Evolutionary conservation across 2,888 invertebrate genomes (phyloP).

Genomic region (Slavum lentiscoides): DNA sequence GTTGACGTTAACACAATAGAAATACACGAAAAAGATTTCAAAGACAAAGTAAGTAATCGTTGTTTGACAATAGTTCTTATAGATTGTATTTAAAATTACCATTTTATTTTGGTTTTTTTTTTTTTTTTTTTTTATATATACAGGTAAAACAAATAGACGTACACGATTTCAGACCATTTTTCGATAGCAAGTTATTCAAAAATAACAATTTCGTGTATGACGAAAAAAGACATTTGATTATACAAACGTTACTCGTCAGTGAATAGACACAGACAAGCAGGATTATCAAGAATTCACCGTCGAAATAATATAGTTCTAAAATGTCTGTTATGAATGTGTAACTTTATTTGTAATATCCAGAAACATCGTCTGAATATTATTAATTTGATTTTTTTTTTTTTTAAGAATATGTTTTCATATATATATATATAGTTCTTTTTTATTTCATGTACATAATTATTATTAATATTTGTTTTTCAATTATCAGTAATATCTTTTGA

Average conservation of each 20-base stretch:
- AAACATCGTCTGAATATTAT: no score
- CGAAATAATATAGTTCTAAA: background rate
- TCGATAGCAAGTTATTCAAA: constrained; percentile 85
- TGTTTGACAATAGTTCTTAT: background rate
- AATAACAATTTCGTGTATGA: constrained; percentile 87
- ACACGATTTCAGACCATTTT: constrained; percentile 85
- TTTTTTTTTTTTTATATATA: no score
- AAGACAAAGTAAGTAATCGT: constrained; percentile 67
- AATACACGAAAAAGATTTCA: constrained; percentile 81
- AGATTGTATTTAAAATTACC: constrained; percentile 28
- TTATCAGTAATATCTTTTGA: no score
- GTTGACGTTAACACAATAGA: constrained; percentile 71
- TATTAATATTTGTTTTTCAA: no score
- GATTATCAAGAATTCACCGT: background rate
- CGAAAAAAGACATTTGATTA: constrained; percentile 77
- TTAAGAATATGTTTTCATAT: no score
- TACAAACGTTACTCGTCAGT: constrained; percentile 66
- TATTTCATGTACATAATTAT: no score
- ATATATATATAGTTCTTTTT: no score
- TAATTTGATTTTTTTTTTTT: no score
- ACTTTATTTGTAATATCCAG: background rate
- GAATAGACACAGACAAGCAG: background rate
- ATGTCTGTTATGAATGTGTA: background rate
- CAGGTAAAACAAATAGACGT: constrained; percentile 92
- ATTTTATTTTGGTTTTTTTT: no score